Base-by-base conservation (phyloP, 2,113 vertebrate species). In the Circaetus gallicus region DNA sequence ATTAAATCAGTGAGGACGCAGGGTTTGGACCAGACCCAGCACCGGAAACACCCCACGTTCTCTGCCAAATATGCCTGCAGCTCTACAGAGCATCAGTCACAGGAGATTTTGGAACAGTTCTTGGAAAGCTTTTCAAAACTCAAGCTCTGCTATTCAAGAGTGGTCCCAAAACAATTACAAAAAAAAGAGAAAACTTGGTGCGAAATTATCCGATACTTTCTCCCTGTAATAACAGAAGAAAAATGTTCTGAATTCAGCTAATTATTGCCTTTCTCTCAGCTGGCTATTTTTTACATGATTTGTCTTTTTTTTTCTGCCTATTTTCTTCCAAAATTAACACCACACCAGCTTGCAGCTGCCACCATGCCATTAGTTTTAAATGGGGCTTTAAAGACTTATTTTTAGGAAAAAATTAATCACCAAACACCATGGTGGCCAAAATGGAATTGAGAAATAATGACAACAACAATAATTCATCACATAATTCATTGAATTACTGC, bases 261-360 rank as follows among this genome's bases (percentile, higher is more conserved):
- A 95, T 93, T 92, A 61, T 61, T 74, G 63, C 40, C 22, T 7
- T 95, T 94, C 62, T 95, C 77, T 84, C 95, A 87, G 74, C 66
- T 95, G 79, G 43, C 21, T 91, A 50, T 79, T 86, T 97, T 95
- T 69, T 26, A 74, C 66, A 15, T 26, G 29, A 66, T 62, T 91
- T 58, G 55, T 72, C 49, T 34, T 29, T 42, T 59, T 43, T 89
- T 45, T 34, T 12, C n/a, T 45, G 38, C 34, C 31, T 76, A 8
- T 89, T 81, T 89, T 65, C 73, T 92, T 94, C 47, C 67, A 72
- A 77, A 96, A 90, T 94, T 84, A 91, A 94, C 86, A 72, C 36
- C 43, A 73, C 25, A 21, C 62, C 76, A 96, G 76, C 92, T 95
- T 91, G 90, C 96, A 97, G 94, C 91, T 97, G 96, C 95, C 84